Conservation (phyloP, 1,140 invertebrate species). For the Diachasmimorpha longicaudata region DNA sequence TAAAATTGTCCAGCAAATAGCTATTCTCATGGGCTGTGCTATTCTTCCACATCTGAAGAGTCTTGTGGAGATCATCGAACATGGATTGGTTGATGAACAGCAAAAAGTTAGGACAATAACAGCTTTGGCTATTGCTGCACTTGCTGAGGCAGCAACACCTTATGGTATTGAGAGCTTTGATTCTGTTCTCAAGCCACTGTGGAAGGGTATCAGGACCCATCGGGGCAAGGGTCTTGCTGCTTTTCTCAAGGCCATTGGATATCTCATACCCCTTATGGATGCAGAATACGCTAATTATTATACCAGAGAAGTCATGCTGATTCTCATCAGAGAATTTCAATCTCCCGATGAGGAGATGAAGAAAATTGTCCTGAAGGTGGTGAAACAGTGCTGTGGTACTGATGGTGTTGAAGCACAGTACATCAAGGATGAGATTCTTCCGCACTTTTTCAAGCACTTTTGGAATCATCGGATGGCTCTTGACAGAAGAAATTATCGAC, state of each 20-base stretch:
- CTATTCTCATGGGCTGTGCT: slow-evolving; percentile 99
- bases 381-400: slow-evolving; percentile 99
- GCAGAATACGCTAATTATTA: slow-evolving; percentile 99
- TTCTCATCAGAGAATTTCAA: slow-evolving; percentile 98
- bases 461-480: slow-evolving; percentile 99
- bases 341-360: slow-evolving; percentile 99
- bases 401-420: slow-evolving; percentile 99
- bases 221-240: slow-evolving; percentile 98
- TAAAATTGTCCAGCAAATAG: slow-evolving; percentile 99
- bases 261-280: slow-evolving; percentile 99
- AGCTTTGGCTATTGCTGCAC: slow-evolving; percentile 95
- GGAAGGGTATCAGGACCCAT: slow-evolving; percentile 99
- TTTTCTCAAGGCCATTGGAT: slow-evolving; percentile 99
- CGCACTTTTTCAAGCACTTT: slow-evolving; percentile 99
- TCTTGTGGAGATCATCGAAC: slow-evolving; percentile 99
- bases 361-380: slow-evolving; percentile 99
- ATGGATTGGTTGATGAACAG: slow-evolving; percentile 88
- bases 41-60: slow-evolving; percentile 98
- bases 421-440: slow-evolving; percentile 98
- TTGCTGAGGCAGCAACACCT: slow-evolving; percentile 97
- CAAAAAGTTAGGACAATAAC: slow-evolving; percentile 97
- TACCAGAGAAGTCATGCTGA: slow-evolving; percentile 99
- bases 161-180: slow-evolving; percentile 99
- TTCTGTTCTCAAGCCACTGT: slow-evolving; percentile 97
- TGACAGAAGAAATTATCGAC: slow-evolving; percentile 96